These are phyloP conservation scores for Moxostoma hubbsi DNA, from an alignment of 2,797 vertebrate species.

Conservation along the genomic window DNA sequence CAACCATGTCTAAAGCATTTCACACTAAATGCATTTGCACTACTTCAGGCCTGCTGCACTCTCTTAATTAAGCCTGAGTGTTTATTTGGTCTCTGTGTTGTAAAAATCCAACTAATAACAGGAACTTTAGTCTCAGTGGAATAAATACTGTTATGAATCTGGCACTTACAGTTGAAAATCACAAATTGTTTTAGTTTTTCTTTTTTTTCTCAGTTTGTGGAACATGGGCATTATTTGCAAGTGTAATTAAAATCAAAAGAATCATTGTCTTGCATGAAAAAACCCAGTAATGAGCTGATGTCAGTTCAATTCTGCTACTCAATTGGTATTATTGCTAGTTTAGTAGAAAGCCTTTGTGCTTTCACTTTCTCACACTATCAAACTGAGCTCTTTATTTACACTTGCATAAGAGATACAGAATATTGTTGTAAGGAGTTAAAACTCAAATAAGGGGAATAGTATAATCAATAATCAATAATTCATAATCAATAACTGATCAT, in stretches of 20 bases:
- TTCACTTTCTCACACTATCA: background rate
- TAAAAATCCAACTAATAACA: constrained; percentile 5
- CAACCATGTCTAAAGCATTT: constrained; percentile 25
- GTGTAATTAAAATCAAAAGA: background rate
- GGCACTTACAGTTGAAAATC: constrained; percentile 4
- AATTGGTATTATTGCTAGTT: background rate
- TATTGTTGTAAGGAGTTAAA: background rate
- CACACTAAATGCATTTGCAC: constrained; percentile 31
- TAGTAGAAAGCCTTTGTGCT: background rate
- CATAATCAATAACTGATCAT: too few relatives aligned
- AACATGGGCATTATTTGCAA: background rate
- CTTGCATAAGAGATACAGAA: background rate
- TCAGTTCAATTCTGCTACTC: background rate
- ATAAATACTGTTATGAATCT: constrained; percentile 19
- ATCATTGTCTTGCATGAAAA: background rate
- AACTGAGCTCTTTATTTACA: background rate
- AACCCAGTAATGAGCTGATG: background rate
- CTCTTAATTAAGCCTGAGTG: constrained; percentile 32
- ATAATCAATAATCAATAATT: too few relatives aligned
- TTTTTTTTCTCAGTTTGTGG: background rate
- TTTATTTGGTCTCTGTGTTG: background rate
- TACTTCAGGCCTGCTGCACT: constrained; percentile 13
- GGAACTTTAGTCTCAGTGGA: background rate
- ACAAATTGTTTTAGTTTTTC: background rate
- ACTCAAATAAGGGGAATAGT: too few relatives aligned